Base-by-base conservation (phyloP, 1,140 invertebrate genomes). In the Diachasma alloeum region DNA sequence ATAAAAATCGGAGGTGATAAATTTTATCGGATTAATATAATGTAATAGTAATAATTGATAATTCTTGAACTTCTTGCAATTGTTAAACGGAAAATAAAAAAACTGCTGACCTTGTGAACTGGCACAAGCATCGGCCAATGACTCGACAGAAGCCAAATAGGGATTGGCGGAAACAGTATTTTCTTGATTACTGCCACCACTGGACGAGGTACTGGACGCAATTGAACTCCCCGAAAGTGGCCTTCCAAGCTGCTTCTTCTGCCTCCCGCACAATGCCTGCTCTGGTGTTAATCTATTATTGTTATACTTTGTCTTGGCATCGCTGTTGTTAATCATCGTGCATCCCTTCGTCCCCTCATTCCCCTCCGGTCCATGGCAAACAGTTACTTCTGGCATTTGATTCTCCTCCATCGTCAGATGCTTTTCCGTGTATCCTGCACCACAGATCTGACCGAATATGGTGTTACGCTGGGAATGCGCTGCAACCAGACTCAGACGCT, bases 141-240 rank as follows among this genome's bases (percentile, higher is more conserved):
- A 95, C 85, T 96, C 95, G 74, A 95, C 94, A 17, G 94, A 95
- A 48, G 94, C 94, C 85, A 95, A 87, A 89, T 95, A 95, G n/a
- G 94, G 92, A 81, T 90, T 90, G 67, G 88, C 90, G 72, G 85
- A 77, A 75, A 81, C 84, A 53, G 83, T 81, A 69, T 87, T 88
- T 74, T 86, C 88, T 73, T 85, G 86, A 84, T 87, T 87, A 78
- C 86, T 89, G 74, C 85, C 84, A 68, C 87, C 85, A 72, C 86
- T 86, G 76, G 95, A 95, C 1, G 94, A 95, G 53, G 93, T 94
- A 13, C 95, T 95, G 2, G 95, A 96, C 1, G 94, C 93, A 71
- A 95, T 95, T 56, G 94, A 96, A 87, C 95, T 96, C 82, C 95
- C 94, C 46, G 95, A 96, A 19, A 95, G 84, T n/a, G 94, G 94